Conservation (phyloP, 2,888 invertebrate genomes). For the Furcula furcula region DNA sequence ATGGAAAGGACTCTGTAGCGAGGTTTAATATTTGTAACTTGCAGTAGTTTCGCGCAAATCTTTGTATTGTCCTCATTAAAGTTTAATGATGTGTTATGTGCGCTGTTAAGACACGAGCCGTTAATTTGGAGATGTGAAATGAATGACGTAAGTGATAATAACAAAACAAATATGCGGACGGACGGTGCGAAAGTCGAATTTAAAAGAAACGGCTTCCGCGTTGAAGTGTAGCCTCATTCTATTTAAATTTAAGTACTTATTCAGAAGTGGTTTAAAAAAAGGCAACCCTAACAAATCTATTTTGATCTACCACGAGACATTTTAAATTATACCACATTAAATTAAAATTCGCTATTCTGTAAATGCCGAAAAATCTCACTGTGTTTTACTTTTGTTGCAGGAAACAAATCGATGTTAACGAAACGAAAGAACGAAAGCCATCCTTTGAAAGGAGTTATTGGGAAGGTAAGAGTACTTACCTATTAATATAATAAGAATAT, state of each 20-base stretch:
- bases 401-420: constrained; percentile 52
- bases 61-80: too few species aligned
- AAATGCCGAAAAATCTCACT: too few species aligned
- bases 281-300: too few species aligned
- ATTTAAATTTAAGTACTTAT: not conserved
- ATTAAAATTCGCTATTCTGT: too few species aligned
- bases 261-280: too few species aligned
- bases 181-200: too few species aligned
- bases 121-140: not conserved
- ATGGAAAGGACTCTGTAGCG: not conserved
- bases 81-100: not conserved
- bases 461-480: constrained; percentile 67
- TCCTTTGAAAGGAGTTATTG: constrained; percentile 65
- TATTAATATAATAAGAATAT: too few species aligned
- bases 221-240: not conserved
- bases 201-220: too few species aligned
- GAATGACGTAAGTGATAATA: not conserved
- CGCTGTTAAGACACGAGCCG: not conserved
- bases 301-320: too few species aligned
- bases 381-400: constrained; percentile 53
- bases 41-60: too few species aligned
- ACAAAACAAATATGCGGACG: not conserved
- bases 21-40: too few species aligned
- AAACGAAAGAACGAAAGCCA: constrained; percentile 60
- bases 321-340: too few species aligned